phyloP scores from a whole-genome alignment of 2,113 vertebrate species.

The Echinops telfairi region DNA sequence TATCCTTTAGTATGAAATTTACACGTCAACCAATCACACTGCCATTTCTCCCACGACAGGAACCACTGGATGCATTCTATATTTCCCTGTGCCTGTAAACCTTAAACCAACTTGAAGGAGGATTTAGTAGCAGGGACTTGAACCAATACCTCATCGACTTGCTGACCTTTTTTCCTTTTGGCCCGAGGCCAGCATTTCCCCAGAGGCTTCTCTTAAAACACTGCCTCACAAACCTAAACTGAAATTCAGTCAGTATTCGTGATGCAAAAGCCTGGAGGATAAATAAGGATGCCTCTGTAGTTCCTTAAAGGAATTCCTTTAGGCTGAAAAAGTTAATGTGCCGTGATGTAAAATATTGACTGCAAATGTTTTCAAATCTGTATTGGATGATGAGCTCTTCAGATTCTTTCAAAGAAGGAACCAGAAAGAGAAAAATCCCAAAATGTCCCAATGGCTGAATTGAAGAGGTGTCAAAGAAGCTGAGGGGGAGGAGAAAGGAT shows the following conservation, averaged over 20 bases:
- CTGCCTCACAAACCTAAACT: slow-evolving; percentile 10
- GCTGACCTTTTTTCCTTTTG: background rate
- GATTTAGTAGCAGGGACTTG: background rate
- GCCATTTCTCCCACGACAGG: background rate
- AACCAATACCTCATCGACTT: background rate
- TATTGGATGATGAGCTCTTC: background rate
- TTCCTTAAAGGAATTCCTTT: slow-evolving; percentile 1
- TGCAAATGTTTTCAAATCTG: slow-evolving; percentile 7
- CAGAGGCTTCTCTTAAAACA: background rate
- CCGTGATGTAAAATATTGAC: slow-evolving; percentile 15
- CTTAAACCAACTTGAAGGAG: background rate
- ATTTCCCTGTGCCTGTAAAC: background rate
- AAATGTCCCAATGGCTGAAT: background rate
- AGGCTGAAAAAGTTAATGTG: background rate
- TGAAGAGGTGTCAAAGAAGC: background rate
- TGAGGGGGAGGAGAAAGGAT: background rate
- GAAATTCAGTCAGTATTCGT: background rate
- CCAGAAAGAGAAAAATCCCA: background rate
- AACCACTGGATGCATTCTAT: background rate
- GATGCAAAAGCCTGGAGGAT: background rate
- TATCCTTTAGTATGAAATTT: background rate
- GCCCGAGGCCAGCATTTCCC: background rate
- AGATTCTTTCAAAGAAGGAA: slow-evolving; percentile 8
- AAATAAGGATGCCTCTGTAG: slow-evolving; percentile 2
- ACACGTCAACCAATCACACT: background rate